Evolutionary conservation across 2,113 vertebrate species (phyloP).

Genomic region (Microtus richardsoni): DNA sequence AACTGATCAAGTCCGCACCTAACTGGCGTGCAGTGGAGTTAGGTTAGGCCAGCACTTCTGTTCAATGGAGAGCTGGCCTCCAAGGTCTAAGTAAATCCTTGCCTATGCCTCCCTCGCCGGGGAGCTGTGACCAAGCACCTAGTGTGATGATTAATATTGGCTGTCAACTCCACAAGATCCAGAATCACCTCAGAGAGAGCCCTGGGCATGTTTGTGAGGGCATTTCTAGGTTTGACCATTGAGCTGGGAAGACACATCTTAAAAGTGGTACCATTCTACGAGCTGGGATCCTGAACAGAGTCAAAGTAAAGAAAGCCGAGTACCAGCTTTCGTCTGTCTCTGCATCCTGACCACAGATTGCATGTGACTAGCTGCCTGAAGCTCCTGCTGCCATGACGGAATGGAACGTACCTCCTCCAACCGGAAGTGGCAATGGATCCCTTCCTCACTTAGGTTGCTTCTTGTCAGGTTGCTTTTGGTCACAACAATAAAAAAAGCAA

Average conservation of each 20-base stretch:
- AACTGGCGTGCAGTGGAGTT: background rate
- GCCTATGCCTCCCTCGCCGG: background rate
- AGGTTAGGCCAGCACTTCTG: background rate
- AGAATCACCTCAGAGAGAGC: background rate
- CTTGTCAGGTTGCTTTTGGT: background rate
- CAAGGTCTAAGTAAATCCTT: background rate
- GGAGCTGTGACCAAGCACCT: background rate
- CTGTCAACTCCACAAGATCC: background rate
- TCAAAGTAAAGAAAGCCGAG: background rate
- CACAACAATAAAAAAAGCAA: background rate
- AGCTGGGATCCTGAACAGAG: background rate
- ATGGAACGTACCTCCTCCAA: background rate
- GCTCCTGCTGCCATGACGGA: accelerated
- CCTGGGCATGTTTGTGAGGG: background rate
- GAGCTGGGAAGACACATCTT: background rate
- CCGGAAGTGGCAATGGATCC: too few species aligned
- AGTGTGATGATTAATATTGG: background rate
- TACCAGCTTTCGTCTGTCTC: background rate
- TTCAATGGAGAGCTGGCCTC: background rate
- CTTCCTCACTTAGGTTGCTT: background rate
- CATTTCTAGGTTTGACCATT: background rate
- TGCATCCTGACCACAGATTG: background rate
- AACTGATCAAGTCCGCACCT: background rate
- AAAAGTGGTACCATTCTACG: background rate
- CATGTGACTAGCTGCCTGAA: background rate